Percentiles rank a stretch among this genome's conserved stretches.
Evolutionary conservation across 2,113 vertebrate species (phyloP).

Genomic region (Ammodytes marinus): DNA sequence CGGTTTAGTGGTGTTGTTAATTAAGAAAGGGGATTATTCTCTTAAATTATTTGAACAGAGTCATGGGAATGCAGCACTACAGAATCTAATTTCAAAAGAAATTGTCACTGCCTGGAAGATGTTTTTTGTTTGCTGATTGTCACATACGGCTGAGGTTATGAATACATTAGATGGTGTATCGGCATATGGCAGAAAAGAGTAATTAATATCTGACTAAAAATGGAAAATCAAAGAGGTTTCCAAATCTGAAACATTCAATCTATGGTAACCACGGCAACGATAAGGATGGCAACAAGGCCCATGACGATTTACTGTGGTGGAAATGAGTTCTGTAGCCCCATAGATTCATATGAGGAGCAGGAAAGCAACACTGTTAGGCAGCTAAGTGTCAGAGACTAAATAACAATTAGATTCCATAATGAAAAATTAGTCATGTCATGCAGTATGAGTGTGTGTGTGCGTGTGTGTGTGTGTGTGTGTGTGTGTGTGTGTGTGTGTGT

Average conservation of each 20-base stretch:
- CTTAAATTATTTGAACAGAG: slow-evolving; percentile 51
- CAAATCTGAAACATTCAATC: not conserved
- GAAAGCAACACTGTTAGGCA: not conserved
- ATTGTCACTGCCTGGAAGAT: slow-evolving; percentile 21
- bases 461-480: no score
- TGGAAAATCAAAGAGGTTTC: slow-evolving; percentile 23
- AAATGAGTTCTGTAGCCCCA: not conserved
- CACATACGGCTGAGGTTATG: slow-evolving; percentile 15
- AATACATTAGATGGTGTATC: not conserved
- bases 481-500: no score
- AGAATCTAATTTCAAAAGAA: slow-evolving; percentile 33
- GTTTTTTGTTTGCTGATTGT: slow-evolving; percentile 27
- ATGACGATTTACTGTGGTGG: slow-evolving; percentile 7
- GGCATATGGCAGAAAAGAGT: not conserved
- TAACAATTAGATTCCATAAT: not conserved
- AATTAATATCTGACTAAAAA: slow-evolving; percentile 11
- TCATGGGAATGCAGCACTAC: not conserved
- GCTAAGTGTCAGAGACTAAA: not conserved
- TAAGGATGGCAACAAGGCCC: not conserved
- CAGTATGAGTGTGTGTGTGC: no score
- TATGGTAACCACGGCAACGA: slow-evolving; percentile 40
- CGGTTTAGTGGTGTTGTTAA: slow-evolving; percentile 45
- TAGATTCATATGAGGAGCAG: not conserved
- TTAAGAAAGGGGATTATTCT: slow-evolving; percentile 69
- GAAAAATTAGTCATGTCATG: not conserved